phyloP scores from a whole-genome alignment of 1,140 invertebrate species.

The Doryteuthis pealeii region DNA sequence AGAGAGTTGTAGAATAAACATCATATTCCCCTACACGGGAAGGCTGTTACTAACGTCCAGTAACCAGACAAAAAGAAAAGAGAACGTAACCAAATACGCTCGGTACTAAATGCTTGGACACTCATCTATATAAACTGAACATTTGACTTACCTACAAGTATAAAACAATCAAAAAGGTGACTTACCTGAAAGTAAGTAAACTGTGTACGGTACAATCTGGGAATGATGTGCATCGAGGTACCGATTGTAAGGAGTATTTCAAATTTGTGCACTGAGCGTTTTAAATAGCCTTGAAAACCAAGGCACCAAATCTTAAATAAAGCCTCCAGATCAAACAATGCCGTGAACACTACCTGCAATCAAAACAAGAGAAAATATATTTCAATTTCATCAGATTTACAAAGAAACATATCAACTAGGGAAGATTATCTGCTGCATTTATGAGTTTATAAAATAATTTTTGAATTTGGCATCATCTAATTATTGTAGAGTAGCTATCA shows the following conservation, averaged over 20 bases:
- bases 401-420: too few species aligned
- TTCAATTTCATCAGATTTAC: too few species aligned
- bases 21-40: too few species aligned
- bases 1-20: too few species aligned
- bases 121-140: too few species aligned
- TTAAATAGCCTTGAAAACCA: slow-evolving; percentile 90
- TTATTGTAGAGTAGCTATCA: too few species aligned
- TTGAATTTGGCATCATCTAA: too few species aligned
- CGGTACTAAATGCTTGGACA: background rate
- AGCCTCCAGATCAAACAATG: slow-evolving; percentile 92
- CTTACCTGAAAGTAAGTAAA: slow-evolving; percentile 95
- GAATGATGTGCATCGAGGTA: slow-evolving; percentile 93
- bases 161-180: background rate
- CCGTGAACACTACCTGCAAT: slow-evolving; percentile 79
- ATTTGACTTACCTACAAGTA: background rate
- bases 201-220: slow-evolving; percentile 82
- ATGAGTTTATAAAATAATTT: too few species aligned
- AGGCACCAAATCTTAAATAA: slow-evolving; percentile 98
- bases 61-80: too few species aligned
- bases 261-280: slow-evolving; percentile 97
- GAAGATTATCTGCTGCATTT: too few species aligned
- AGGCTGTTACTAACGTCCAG: too few species aligned
- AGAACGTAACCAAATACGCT: background rate
- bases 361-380: background rate
- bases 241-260: slow-evolving; percentile 91